Percentiles rank a stretch among this genome's conserved stretches.
Conservation (phyloP, 2,113 vertebrate species). For the Glaucidium brasilianum region DNA sequence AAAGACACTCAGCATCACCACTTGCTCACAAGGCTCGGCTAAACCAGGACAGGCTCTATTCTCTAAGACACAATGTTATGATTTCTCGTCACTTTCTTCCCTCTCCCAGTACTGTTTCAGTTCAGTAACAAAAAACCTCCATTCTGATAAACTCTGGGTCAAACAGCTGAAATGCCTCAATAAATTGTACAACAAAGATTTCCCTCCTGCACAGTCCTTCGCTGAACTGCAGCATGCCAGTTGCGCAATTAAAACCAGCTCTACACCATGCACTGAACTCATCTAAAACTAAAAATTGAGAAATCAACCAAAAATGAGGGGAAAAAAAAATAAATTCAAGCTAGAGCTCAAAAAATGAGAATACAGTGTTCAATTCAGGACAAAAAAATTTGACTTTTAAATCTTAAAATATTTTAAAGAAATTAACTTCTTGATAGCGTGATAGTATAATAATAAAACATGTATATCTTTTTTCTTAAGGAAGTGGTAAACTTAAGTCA, state of each 20-base stretch:
- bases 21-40: not conserved
- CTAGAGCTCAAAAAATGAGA: not conserved
- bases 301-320: not conserved
- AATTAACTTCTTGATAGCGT: slow-evolving; percentile 74
- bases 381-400: slow-evolving; percentile 53
- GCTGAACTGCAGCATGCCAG: not conserved
- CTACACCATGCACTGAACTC: not conserved
- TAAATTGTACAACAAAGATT: not conserved
- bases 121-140: slow-evolving; percentile 11
- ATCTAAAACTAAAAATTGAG: not conserved
- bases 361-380: not conserved
- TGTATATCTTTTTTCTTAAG: slow-evolving; percentile 72
- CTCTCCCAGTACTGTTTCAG: slow-evolving; percentile 33
- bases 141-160: not conserved
- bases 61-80: not conserved
- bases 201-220: slow-evolving; percentile 6
- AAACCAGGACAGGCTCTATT: not conserved
- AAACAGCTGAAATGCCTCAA: slow-evolving; percentile 36
- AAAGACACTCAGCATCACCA: not conserved
- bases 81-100: not conserved
- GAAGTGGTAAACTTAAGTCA: slow-evolving; percentile 85
- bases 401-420: slow-evolving; percentile 64
- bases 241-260: not conserved
- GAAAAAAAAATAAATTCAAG: not conserved
- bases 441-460: slow-evolving; percentile 68